A percentile compares a stretch with the other conserved stretches of the same genome.
Conservation (phyloP, 2,888 invertebrate genomes). For the Neocrepidodera transversa region DNA sequence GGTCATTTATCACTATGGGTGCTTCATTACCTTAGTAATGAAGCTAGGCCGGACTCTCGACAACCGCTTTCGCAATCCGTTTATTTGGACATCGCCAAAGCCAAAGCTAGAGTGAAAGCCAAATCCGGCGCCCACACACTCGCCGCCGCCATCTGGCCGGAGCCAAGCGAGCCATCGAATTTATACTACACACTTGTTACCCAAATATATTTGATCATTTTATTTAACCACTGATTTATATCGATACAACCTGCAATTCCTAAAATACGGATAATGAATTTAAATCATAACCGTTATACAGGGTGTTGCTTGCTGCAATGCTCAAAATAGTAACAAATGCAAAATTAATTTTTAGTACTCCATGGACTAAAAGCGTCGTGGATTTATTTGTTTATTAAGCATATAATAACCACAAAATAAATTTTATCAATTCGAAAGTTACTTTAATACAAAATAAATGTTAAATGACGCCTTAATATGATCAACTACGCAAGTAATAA, state of each 20-base stretch:
- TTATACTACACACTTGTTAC: constrained; percentile 1
- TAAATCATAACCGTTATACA: background rate
- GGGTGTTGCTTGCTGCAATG: too few species aligned
- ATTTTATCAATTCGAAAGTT: too few species aligned
- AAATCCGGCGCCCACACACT: background rate
- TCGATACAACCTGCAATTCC: background rate
- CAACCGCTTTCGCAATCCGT: constrained; percentile 30
- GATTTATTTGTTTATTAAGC: too few species aligned
- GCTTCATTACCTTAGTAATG: constrained; percentile 56
- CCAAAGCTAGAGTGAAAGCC: constrained; percentile 18
- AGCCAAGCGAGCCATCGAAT: background rate
- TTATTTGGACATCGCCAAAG: constrained; percentile 24
- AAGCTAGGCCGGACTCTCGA: constrained; percentile 42
- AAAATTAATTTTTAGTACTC: too few species aligned
- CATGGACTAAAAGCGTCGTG: too few species aligned
- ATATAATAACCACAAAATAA: too few species aligned
- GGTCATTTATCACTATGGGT: constrained; percentile 56
- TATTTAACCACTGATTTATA: constrained; percentile 2
- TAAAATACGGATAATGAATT: background rate
- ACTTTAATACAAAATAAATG: too few species aligned
- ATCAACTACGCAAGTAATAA: too few species aligned
- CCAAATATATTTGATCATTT: background rate
- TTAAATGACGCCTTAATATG: too few species aligned
- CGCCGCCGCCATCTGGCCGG: background rate
- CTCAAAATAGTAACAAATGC: too few species aligned